These are phyloP conservation scores for Chironomus tepperi DNA, from an alignment of 1,140 invertebrate genomes.

Conservation along the genomic window DNA sequence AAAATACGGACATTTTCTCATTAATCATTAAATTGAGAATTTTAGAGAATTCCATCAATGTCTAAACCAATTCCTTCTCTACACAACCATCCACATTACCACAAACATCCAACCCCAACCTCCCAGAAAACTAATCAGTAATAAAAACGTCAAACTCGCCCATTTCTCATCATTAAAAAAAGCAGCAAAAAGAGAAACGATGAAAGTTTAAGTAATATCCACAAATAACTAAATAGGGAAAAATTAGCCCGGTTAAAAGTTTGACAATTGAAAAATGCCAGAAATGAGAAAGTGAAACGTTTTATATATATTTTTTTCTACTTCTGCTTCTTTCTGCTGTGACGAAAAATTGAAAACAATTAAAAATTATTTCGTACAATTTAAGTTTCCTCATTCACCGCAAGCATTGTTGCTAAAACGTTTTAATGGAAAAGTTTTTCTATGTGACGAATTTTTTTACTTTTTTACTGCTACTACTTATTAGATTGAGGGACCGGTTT, in stretches of 20 bases:
- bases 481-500: neutral
- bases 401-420: neutral
- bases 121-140: no score
- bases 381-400: constrained; percentile 19
- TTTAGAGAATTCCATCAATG: no score
- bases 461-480: no score
- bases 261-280: constrained; percentile 19
- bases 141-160: no score
- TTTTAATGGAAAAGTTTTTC: constrained; percentile 17
- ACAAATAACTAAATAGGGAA: neutral
- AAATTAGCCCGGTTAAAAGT: constrained; percentile 23
- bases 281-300: constrained; percentile 1
- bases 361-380: constrained; percentile 23
- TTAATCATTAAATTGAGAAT: no score
- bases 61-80: no score
- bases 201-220: no score
- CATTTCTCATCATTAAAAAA: no score
- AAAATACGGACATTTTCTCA: no score
- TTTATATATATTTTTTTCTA: neutral
- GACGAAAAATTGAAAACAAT: constrained; percentile 17
- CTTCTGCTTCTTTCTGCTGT: neutral
- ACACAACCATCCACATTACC: no score
- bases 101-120: no score
- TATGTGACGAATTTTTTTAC: constrained; percentile 15
- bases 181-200: no score